Percentiles rank a stretch among this genome's conserved stretches.
Conservation (phyloP, 1,140 invertebrate genomes). For the Platorchestia sp. region DNA sequence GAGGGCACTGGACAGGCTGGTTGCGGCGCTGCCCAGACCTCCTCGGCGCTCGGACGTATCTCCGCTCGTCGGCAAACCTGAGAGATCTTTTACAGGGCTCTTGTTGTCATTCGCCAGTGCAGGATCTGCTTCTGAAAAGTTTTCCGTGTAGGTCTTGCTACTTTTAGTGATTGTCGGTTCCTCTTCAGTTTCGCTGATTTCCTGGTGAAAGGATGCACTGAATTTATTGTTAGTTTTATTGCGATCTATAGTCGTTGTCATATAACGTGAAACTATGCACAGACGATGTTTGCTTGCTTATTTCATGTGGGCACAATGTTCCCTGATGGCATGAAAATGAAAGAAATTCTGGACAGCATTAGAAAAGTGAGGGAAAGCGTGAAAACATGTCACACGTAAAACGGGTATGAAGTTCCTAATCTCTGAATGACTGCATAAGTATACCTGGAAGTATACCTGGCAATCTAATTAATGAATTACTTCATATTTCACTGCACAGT, state of each 20-base stretch:
- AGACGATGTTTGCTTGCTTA: too few species aligned
- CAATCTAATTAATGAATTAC: too few species aligned
- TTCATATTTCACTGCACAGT: too few species aligned
- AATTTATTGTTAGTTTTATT: not conserved
- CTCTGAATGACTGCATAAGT: too few species aligned
- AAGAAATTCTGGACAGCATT: too few species aligned
- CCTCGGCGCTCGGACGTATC: not conserved
- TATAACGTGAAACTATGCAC: too few species aligned
- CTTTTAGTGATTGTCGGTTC: not conserved
- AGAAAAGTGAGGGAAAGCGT: too few species aligned
- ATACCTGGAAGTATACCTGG: too few species aligned
- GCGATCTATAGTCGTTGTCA: not conserved
- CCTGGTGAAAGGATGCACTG: not conserved
- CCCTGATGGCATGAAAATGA: too few species aligned
- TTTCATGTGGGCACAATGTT: too few species aligned
- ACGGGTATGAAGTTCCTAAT: too few species aligned
- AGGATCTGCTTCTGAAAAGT: not conserved
- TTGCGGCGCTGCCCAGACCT: not conserved
- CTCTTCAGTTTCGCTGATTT: not conserved
- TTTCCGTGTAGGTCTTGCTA: not conserved
- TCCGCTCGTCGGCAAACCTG: not conserved
- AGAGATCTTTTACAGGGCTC: not conserved
- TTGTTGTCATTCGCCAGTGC: not conserved
- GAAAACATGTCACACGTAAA: too few species aligned
- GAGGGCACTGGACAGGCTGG: slow-evolving; percentile 15